Conservation (phyloP, 2,888 invertebrate species). For the Aplocera efformata region DNA sequence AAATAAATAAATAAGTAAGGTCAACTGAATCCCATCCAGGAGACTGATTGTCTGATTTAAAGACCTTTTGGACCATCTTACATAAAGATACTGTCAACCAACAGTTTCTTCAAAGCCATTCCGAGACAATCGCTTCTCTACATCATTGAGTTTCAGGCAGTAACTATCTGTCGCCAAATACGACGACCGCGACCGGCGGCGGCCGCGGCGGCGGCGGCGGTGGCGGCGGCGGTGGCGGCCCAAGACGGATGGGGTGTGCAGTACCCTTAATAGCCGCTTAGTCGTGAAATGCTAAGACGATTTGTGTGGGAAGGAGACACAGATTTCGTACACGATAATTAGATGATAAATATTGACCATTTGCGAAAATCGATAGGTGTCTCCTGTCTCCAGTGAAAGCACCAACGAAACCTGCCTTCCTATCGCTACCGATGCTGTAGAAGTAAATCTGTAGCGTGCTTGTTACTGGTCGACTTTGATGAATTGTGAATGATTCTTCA, state of each 20-base stretch:
- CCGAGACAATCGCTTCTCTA: too few relatives aligned
- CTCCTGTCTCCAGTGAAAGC: background rate
- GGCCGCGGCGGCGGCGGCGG: slow-evolving; percentile 10
- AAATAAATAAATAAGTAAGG: too few relatives aligned
- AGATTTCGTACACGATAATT: slow-evolving; percentile 12
- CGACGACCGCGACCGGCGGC: slow-evolving; percentile 27
- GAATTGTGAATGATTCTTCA: too few relatives aligned
- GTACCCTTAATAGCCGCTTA: slow-evolving; percentile 36
- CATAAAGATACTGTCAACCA: too few relatives aligned
- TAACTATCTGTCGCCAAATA: slow-evolving; percentile 42
- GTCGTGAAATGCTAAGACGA: slow-evolving; percentile 34
- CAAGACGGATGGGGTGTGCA: slow-evolving; percentile 41
- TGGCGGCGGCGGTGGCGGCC: slow-evolving; percentile 16
- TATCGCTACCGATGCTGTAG: too few relatives aligned
- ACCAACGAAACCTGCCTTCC: background rate
- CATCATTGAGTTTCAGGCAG: too few relatives aligned
- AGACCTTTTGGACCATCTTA: too few relatives aligned
- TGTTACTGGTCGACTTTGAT: too few relatives aligned
- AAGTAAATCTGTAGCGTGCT: too few relatives aligned
- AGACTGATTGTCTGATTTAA: too few relatives aligned
- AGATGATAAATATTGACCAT: slow-evolving; percentile 20
- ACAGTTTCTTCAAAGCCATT: too few relatives aligned
- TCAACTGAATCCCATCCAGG: too few relatives aligned
- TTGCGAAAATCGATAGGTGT: slow-evolving; percentile 17
- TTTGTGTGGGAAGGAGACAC: slow-evolving; percentile 39